These are phyloP conservation scores for Cantharis flavilabris DNA, from an alignment of 2,888 invertebrate genomes.

Conservation along the genomic window DNA sequence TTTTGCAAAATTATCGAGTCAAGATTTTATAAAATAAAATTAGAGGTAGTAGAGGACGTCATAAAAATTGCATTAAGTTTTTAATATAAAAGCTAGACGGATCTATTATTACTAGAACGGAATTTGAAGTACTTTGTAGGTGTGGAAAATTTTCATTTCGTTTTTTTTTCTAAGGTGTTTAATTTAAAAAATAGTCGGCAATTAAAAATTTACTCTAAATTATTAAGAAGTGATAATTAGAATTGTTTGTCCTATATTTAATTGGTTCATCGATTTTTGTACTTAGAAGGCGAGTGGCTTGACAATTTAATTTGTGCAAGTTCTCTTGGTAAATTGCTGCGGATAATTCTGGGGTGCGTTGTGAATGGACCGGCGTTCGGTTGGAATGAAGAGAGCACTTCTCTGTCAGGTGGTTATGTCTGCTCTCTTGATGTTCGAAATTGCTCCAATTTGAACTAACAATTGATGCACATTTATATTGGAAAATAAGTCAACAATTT, in stretches of 20 bases:
- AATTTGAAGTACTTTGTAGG: neutral
- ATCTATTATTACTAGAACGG: neutral
- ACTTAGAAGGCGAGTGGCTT: constrained; percentile 46
- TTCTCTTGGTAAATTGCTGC: constrained; percentile 54
- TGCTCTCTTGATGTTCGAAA: constrained; percentile 55
- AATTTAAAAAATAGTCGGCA: neutral
- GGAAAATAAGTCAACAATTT: constrained; percentile 34
- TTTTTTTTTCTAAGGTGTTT: neutral
- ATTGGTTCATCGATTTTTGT: constrained; percentile 41
- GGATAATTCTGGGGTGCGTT: constrained; percentile 49
- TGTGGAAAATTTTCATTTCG: neutral
- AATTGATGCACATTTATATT: constrained; percentile 39
- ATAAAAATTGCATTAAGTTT: neutral
- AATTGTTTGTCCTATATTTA: constrained; percentile 34
- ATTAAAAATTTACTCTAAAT: constrained; percentile 3
- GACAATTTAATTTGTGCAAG: constrained; percentile 56
- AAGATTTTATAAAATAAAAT: neutral
- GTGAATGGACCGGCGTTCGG: constrained; percentile 43
- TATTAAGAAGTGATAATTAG: constrained; percentile 19
- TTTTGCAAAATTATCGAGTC: neutral
- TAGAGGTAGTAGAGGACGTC: neutral
- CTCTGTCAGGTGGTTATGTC: constrained; percentile 57
- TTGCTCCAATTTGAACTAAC: constrained; percentile 54
- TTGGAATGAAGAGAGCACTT: constrained; percentile 53
- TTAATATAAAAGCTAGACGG: neutral